Base-by-base conservation (phyloP, 2,113 vertebrate species). In the Caloenas nicobarica region DNA sequence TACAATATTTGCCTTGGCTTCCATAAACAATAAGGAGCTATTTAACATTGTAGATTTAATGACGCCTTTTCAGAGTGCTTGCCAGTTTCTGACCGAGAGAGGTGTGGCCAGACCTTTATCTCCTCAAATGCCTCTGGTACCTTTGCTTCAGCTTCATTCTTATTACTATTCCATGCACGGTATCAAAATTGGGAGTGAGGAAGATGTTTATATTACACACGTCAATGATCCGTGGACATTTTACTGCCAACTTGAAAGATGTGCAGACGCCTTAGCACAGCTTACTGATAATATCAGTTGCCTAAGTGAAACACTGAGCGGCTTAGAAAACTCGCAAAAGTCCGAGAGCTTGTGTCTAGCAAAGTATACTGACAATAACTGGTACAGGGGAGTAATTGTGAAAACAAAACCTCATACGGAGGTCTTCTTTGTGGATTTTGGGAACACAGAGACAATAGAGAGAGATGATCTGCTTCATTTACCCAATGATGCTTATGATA, bases 381-480 rank as follows among this genome's bases (percentile, higher is more conserved):
- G 99, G 99, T 99, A 99, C 44, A 98, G 99, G 73, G 99, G 98
- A 33, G 89, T 98, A 51, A 97, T 99, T 77, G 97, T 81, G 53
- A 97, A 97, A 81, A 95, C 92, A 91, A 95, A 97, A 3, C 98
- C 98, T 19, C 96, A 80, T 5, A 90, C 94, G 25, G 76, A 97
- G 54, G 97, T 99, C 31, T 98, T 99, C 64, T 99, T 99, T 98
- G 99, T 99, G 90, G 99, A 99, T 97, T 99, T 99, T 93, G 99
- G 99, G 3, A 98, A 99, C 94, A 98, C 97, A 16, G 96, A 98
- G 58, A 74, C 96, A 36, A 92, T 99, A 57, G 95, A 97, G 22
- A 94, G 95, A 56, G 97, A 98, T 19, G 93, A 98, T 61, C 69
- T 99, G 79, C 97, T 99, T 85, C 98, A 98, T 40, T 95, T 99